A percentile compares a stretch with the other conserved stretches of the same genome.
These are phyloP conservation scores for Nerophis ophidion DNA, from an alignment of 2,113 vertebrate genomes.

Conservation along the genomic window DNA sequence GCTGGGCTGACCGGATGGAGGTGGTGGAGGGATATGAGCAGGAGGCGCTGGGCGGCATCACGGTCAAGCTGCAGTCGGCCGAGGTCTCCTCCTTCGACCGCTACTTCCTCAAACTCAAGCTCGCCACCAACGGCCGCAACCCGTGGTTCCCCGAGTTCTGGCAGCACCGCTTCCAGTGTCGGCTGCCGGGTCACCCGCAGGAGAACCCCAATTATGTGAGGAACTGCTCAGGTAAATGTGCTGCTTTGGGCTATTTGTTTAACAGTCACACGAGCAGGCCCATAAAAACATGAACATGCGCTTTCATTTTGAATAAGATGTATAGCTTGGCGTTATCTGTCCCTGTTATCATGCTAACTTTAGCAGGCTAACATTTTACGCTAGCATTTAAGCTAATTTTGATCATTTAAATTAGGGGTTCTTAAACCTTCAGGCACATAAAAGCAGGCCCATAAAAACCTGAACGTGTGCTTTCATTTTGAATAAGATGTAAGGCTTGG, in stretches of 20 bases:
- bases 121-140: constrained; percentile 89
- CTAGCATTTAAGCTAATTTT: too few relatives aligned
- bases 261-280: neutral
- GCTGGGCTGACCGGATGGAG: constrained; percentile 97
- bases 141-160: constrained; percentile 98
- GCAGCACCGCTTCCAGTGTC: constrained; percentile 96
- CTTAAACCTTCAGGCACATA: too few relatives aligned
- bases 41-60: constrained; percentile 94
- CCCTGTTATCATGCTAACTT: too few relatives aligned
- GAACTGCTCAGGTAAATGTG: constrained; percentile 86
- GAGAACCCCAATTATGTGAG: constrained; percentile 87
- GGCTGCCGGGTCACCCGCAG: constrained; percentile 82
- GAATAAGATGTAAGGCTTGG: too few relatives aligned
- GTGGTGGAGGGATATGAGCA: constrained; percentile 94
- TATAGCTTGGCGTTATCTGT: too few relatives aligned
- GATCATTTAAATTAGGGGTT: too few relatives aligned
- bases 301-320: too few relatives aligned
- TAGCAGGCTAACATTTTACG: too few relatives aligned
- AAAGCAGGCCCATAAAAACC: too few relatives aligned
- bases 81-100: constrained; percentile 91
- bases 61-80: constrained; percentile 89
- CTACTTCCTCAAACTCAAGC: constrained; percentile 86
- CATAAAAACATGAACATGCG: too few relatives aligned
- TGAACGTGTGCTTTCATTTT: too few relatives aligned
- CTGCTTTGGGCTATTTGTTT: constrained; percentile 5